Base-by-base conservation (phyloP, 2,113 vertebrate genomes). In the Chaenocephalus aceratus region DNA sequence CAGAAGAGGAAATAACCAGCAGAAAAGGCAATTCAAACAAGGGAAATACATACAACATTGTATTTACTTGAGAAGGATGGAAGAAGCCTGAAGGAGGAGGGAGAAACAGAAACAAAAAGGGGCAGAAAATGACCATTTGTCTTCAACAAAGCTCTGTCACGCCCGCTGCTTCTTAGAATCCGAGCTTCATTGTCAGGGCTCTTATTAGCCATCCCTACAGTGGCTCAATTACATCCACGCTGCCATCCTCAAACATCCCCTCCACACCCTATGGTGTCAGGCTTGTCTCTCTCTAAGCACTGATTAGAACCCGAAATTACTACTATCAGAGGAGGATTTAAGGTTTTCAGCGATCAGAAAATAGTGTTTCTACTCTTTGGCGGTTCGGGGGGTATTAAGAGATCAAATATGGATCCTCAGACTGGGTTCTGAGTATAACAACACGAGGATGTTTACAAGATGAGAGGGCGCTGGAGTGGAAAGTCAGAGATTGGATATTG, bases 221-320 rank as follows among this genome's bases (percentile, higher is more conserved):
- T 89, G 84, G 72, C 77, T 85, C 88, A 88, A 75, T 91, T 90
- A 90, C 86, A 83, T 87, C 77, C 69, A 65, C 10, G 21, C 70
- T 34, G 68, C 80, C 83, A 76, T 87, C 77, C 66, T 86, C 80
- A 84, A 83, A 88, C 75, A 87, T 74, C 82, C 69, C 68, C 26
- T 41, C 36, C 36, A 7, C 36, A 41, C 7, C 36, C 36, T 6
- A 41, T 41, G 36, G 52, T 79, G 64, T 86, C 84, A 83, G 62
- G 63, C 73, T 78, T 44, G 51, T 83, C 75, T 84, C 68, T 83
- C 59, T 83, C 72, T 65, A 87, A 76, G 58, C 92, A 87, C 64
- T 84, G 58, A 90, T 86, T 77, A 86, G 54, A 83, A 84, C 15
- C 56, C 62, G 23, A 88, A 85, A 90, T 90, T 73, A 83, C 82